Conservation (phyloP, 2,888 invertebrate species). For the Argyresthia goedartella region DNA sequence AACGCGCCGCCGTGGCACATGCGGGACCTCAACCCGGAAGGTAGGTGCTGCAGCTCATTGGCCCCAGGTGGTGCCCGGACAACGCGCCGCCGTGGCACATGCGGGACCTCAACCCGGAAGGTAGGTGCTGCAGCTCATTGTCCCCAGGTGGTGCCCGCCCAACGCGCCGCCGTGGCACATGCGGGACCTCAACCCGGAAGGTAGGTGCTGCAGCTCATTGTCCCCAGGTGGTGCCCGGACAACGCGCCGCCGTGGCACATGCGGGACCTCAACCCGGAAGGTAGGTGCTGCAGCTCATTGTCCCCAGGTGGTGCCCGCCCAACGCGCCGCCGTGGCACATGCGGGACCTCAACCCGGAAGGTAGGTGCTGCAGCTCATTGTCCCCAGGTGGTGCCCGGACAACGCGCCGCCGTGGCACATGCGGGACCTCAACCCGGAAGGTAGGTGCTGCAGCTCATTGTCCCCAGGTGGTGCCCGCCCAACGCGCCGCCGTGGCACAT, state of each 20-base stretch:
- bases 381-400: slow-evolving; percentile 94
- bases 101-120: slow-evolving; percentile 96
- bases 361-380: too few relatives aligned
- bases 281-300: too few relatives aligned
- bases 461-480: slow-evolving; percentile 94
- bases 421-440: slow-evolving; percentile 96
- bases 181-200: slow-evolving; percentile 96
- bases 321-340: slow-evolving; percentile 98
- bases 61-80: slow-evolving; percentile 94
- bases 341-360: slow-evolving; percentile 96
- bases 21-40: slow-evolving; percentile 96
- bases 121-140: too few relatives aligned
- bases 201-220: too few relatives aligned
- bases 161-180: slow-evolving; percentile 98
- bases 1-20: slow-evolving; percentile 98
- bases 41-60: too few relatives aligned
- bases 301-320: slow-evolving; percentile 94
- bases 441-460: too few relatives aligned
- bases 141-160: slow-evolving; percentile 94
- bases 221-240: slow-evolving; percentile 94
- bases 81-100: slow-evolving; percentile 98
- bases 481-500: slow-evolving; percentile 98
- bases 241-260: slow-evolving; percentile 98
- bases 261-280: slow-evolving; percentile 96
- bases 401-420: slow-evolving; percentile 98